Conservation (phyloP, 2,797 vertebrate genomes). For the Crypturellus tataupa region DNA sequence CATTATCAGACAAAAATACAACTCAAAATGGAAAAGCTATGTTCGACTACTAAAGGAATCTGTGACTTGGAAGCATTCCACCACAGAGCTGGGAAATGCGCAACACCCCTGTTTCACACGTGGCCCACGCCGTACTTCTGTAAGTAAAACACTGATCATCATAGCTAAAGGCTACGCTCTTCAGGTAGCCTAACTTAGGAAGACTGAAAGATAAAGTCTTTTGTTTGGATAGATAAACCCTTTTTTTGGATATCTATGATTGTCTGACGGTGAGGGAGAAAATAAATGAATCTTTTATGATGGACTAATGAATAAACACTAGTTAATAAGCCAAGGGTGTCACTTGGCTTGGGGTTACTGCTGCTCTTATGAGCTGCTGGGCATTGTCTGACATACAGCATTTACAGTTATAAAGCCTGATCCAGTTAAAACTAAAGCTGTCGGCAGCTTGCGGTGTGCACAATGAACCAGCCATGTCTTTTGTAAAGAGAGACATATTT, state of each 20-base stretch:
- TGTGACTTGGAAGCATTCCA: conserved; percentile 90
- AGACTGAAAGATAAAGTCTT: conserved; percentile 24
- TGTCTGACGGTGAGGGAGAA: neutral
- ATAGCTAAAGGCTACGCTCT: neutral
- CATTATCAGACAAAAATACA: conserved; percentile 85
- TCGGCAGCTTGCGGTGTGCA: conserved; percentile 19
- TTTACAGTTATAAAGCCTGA: neutral
- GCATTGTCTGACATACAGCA: conserved; percentile 16
- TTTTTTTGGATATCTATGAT: neutral
- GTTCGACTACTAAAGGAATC: conserved; percentile 85
- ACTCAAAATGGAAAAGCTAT: conserved; percentile 91
- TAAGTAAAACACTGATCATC: conserved; percentile 76
- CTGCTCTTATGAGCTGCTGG: neutral
- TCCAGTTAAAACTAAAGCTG: neutral
- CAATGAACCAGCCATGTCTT: neutral
- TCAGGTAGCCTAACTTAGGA: conserved; percentile 10
- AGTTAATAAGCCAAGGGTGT: too few relatives aligned
- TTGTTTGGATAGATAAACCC: neutral
- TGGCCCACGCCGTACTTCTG: conserved; percentile 90
- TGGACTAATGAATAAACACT: conserved; percentile 43
- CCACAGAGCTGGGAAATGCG: conserved; percentile 72
- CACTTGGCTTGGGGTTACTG: conserved; percentile 24
- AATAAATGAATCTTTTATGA: neutral
- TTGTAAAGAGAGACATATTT: neutral
- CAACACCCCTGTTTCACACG: conserved; percentile 85